A percentile compares a stretch with the other conserved stretches of the same genome.
Evolutionary conservation across 1,140 invertebrate species (phyloP).

Genomic region (Plectrocnemia conspersa): DNA sequence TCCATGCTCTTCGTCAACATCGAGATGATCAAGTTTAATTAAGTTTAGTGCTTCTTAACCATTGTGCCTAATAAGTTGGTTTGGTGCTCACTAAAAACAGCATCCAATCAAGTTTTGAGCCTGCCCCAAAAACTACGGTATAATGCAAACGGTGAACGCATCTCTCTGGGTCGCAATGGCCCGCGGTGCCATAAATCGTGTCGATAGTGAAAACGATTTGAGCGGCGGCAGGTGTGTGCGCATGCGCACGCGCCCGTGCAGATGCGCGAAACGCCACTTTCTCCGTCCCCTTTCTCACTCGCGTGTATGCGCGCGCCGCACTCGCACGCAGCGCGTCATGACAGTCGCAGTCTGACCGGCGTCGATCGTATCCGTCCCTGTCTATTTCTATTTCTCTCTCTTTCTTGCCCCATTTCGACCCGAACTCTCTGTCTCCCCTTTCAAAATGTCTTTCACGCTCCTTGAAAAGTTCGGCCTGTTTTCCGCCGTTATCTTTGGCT

Average conservation of each 20-base stretch:
- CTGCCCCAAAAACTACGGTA: too few relatives aligned
- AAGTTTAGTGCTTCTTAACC: too few relatives aligned
- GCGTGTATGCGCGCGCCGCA: too few relatives aligned
- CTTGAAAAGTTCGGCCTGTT: constrained; percentile 31
- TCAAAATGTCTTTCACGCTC: constrained; percentile 13
- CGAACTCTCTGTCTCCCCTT: background rate
- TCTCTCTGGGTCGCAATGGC: background rate
- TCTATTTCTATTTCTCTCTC: background rate
- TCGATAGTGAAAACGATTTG: background rate
- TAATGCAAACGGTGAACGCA: background rate
- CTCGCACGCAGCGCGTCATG: too few relatives aligned
- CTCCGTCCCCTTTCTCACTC: background rate
- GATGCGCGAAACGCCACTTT: background rate
- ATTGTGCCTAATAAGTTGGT: too few relatives aligned
- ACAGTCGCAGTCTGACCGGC: background rate
- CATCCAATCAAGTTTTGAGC: too few relatives aligned
- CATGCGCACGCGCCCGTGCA: constrained; percentile 4
- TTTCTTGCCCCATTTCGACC: background rate
- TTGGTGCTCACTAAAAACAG: too few relatives aligned
- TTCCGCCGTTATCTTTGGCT: constrained; percentile 24
- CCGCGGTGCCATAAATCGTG: too few relatives aligned
- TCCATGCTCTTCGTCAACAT: too few relatives aligned
- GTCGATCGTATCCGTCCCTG: background rate
- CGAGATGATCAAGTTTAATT: too few relatives aligned
- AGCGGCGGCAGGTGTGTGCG: background rate